These are phyloP conservation scores for Drosophila fulvimacula DNA, from an alignment of 2,888 invertebrate species.

Conservation along the genomic window DNA sequence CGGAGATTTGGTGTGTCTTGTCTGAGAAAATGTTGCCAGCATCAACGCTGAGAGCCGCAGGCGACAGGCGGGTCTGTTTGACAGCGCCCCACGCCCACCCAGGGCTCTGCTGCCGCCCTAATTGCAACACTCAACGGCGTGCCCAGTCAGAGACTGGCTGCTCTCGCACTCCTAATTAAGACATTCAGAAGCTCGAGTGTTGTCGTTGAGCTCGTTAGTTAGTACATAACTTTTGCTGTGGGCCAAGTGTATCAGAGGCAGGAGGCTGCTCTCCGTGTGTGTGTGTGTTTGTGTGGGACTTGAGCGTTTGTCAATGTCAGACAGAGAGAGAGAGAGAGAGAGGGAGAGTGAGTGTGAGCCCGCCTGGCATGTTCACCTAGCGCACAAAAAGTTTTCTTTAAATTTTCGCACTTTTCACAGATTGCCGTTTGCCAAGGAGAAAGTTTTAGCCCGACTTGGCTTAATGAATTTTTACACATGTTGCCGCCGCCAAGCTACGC, in stretches of 20 bases:
- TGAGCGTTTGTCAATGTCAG: conserved; percentile 70
- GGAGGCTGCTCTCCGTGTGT: neutral
- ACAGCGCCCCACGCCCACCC: conserved; percentile 47
- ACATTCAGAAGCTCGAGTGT: conserved; percentile 76
- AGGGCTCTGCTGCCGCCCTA: conserved; percentile 59
- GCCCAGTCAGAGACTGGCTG: conserved; percentile 50
- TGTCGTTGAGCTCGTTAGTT: conserved; percentile 81
- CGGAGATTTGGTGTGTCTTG: conserved; percentile 6
- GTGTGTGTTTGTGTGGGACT: conserved; percentile 2
- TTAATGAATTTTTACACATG: conserved; percentile 74
- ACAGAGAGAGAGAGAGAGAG: neutral
- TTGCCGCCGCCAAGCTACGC: conserved; percentile 15
- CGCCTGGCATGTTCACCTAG: conserved; percentile 20
- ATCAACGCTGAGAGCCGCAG: conserved; percentile 38
- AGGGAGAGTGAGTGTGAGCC: no score
- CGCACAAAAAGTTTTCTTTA: conserved; percentile 70
- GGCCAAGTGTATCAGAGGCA: conserved; percentile 41
- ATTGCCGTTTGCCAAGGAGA: conserved; percentile 62
- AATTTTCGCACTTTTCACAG: conserved; percentile 75
- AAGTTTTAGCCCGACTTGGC: conserved; percentile 61
- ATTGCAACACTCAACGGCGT: conserved; percentile 69
- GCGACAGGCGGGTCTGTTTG: conserved; percentile 41
- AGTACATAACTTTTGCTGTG: conserved; percentile 76
- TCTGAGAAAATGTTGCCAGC: conserved; percentile 43
- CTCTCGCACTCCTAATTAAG: conserved; percentile 73